Percentiles rank a stretch among this genome's conserved stretches.
Conservation (phyloP, 1,140 invertebrate species). For the Dinoponera quadriceps region DNA sequence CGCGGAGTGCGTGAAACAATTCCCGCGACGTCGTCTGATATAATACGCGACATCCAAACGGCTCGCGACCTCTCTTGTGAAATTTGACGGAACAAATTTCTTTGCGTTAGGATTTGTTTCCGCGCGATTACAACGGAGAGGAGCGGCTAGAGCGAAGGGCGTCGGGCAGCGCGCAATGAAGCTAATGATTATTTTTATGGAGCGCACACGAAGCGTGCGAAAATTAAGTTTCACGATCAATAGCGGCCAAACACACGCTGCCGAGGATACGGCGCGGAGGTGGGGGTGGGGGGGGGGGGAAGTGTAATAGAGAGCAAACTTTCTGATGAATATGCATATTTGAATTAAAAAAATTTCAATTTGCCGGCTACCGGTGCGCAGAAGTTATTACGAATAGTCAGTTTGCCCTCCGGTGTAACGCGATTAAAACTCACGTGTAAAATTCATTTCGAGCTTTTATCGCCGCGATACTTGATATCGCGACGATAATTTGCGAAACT, state of each 20-base stretch:
- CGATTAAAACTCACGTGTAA: slow-evolving; percentile 1
- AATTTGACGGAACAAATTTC: neutral
- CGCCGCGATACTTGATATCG: neutral
- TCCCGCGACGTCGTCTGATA: neutral
- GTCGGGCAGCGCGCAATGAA: slow-evolving; percentile 14
- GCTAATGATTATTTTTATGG: slow-evolving; percentile 42
- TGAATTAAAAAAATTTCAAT: slow-evolving; percentile 36
- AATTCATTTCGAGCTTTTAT: neutral
- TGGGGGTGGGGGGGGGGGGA: neutral
- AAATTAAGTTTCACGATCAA: slow-evolving; percentile 36
- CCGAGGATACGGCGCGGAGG: no score
- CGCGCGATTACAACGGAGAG: neutral
- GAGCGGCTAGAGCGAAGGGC: neutral
- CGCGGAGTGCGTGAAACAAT: neutral
- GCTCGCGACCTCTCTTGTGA: neutral
- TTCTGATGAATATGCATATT: neutral
- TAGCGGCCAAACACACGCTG: neutral
- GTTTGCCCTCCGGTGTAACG: neutral
- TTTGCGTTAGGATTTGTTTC: neutral
- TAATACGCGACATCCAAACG: neutral
- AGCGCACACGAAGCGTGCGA: slow-evolving; percentile 4
- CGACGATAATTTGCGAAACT: no score
- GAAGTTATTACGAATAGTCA: neutral
- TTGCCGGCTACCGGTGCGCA: neutral
- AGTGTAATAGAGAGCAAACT: slow-evolving; percentile 15